phyloP scores from a whole-genome alignment of 2,888 invertebrate species.

The Phorcus lineatus region DNA sequence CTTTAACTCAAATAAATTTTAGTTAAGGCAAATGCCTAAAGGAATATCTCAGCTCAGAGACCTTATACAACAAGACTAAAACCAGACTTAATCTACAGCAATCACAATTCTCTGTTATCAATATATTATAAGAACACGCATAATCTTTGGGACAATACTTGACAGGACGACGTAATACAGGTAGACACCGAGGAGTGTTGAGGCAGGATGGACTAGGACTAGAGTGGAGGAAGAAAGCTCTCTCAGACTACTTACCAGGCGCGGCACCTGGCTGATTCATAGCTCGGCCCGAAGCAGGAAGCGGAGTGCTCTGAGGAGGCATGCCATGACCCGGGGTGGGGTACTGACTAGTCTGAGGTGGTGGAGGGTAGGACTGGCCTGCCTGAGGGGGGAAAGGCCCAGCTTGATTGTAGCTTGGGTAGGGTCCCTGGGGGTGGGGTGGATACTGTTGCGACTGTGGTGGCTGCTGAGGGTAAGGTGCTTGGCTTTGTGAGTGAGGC shows the following conservation, averaged over 20 bases:
- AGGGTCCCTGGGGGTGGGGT: constrained; percentile 27
- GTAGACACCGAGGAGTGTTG: no score
- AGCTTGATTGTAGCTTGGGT: constrained; percentile 17
- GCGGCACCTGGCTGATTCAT: constrained; percentile 1
- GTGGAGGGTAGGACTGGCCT: constrained; percentile 20
- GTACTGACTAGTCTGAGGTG: constrained; percentile 12
- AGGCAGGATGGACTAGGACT: no score
- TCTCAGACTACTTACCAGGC: constrained; percentile 23
- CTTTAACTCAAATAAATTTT: no score
- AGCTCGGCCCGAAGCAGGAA: constrained; percentile 32
- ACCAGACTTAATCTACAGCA: no score
- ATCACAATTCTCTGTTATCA: no score
- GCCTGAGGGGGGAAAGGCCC: constrained; percentile 21
- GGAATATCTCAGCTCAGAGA: no score
- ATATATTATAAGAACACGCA: no score
- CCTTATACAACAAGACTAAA: no score
- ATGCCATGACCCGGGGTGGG: constrained; percentile 27
- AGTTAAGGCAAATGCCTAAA: no score
- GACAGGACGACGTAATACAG: no score
- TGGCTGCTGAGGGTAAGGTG: constrained; percentile 20
- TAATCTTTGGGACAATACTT: no score
- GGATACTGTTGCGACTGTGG: constrained; percentile 28
- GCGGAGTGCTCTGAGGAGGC: constrained; percentile 38
- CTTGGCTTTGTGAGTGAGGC: constrained; percentile 20
- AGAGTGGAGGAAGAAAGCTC: no score